Evolutionary conservation across 2,888 invertebrate species (phyloP).

Genomic region (Chironomus tentans): DNA sequence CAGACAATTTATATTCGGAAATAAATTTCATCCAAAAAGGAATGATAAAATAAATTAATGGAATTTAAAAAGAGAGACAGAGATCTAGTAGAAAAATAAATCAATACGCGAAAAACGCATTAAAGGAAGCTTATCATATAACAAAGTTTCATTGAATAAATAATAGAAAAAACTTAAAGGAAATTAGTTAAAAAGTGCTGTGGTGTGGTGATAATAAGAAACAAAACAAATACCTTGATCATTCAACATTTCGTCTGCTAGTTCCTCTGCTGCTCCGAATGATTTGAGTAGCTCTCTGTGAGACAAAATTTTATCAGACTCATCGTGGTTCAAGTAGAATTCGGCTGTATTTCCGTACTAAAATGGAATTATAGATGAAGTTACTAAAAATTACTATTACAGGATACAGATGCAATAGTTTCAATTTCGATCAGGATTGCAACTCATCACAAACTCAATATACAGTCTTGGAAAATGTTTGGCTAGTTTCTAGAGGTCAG

Average conservation of each 20-base stretch:
- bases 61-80: neutral
- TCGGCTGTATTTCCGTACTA: slow-evolving; percentile 73
- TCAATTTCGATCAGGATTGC: no score
- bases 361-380: slow-evolving; percentile 30
- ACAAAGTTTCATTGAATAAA: slow-evolving; percentile 20
- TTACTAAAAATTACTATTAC: no score
- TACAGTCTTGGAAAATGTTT: no score
- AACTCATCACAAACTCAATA: no score
- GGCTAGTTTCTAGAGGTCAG: no score
- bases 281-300: slow-evolving; percentile 58
- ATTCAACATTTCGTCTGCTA: slow-evolving; percentile 58
- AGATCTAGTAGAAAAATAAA: no score
- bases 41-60: neutral
- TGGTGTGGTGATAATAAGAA: neutral
- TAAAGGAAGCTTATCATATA: slow-evolving; percentile 21
- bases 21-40: neutral
- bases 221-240: slow-evolving; percentile 59
- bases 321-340: slow-evolving; percentile 57
- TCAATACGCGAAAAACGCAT: neutral
- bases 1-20: neutral
- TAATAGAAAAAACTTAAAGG: neutral
- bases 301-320: slow-evolving; percentile 51
- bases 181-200: neutral
- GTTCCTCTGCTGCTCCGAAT: slow-evolving; percentile 59
- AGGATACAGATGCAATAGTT: no score